A percentile compares a stretch with the other conserved stretches of the same genome.
phyloP scores from a whole-genome alignment of 2,888 invertebrate genomes.

The Asteroscopus sphinx region DNA sequence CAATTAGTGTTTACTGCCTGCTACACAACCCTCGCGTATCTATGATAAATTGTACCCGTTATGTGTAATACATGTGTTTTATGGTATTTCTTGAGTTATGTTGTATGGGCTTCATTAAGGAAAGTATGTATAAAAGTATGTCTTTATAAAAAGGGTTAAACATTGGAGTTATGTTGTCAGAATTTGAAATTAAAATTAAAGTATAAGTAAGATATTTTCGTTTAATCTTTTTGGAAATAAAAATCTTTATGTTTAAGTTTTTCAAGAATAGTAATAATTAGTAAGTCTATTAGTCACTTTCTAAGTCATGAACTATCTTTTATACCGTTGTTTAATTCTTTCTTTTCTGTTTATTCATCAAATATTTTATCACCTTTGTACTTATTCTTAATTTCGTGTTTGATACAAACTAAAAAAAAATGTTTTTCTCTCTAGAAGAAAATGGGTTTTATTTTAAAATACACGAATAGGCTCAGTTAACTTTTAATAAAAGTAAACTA shows the following conservation, averaged over 20 bases:
- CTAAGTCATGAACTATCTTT: too few species aligned
- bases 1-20: slow-evolving; percentile 75
- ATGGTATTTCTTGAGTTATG: slow-evolving; percentile 33
- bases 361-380: too few species aligned
- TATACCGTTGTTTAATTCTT: too few species aligned
- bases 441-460: neutral
- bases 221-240: too few species aligned
- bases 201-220: too few species aligned
- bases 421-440: neutral
- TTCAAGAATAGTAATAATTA: too few species aligned
- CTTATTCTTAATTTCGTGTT: too few species aligned
- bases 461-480: neutral
- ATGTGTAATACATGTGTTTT: slow-evolving; percentile 33
- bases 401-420: too few species aligned
- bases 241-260: too few species aligned
- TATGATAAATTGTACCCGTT: slow-evolving; percentile 40
- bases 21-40: slow-evolving; percentile 54
- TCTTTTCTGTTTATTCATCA: too few species aligned
- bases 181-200: neutral
- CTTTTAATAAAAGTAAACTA: neutral
- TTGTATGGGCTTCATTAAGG: slow-evolving; percentile 37
- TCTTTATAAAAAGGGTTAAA: neutral
- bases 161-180: slow-evolving; percentile 2
- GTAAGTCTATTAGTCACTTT: too few species aligned
- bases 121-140: slow-evolving; percentile 25